These are phyloP conservation scores for Anthopleura sola DNA, from an alignment of 64 coral and sea anemone species.

Conservation along the genomic window DNA sequence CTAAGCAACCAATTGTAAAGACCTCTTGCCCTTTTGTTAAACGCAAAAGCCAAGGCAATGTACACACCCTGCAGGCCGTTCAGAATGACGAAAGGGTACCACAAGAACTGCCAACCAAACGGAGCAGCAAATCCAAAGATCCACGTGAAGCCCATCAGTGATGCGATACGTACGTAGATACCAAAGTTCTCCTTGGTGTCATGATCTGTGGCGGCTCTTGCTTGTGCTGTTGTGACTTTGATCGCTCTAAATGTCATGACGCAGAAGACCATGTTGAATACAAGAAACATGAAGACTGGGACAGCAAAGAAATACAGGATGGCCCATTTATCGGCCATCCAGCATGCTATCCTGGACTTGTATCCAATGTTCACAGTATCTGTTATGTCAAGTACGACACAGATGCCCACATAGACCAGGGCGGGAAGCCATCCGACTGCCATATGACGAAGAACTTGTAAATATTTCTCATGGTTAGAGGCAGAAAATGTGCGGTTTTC, in stretches of 20 bases:
- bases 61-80: conserved; percentile 41
- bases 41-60: conserved; percentile 35
- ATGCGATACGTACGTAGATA: conserved; percentile 20
- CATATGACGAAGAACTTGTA: neutral
- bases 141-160: conserved; percentile 53
- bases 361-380: conserved; percentile 15
- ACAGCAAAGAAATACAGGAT: conserved; percentile 16
- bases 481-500: too few species aligned
- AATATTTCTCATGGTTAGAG: neutral
- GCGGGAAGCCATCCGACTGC: conserved; percentile 30
- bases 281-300: neutral
- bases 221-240: neutral
- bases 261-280: conserved; percentile 16
- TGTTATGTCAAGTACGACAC: conserved; percentile 26
- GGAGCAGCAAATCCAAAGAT: conserved; percentile 41
- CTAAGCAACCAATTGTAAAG: neutral
- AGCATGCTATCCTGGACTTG: neutral
- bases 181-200: too few species aligned
- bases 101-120: conserved; percentile 5
- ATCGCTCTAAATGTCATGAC: conserved; percentile 36
- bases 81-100: conserved; percentile 33
- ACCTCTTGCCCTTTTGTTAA: neutral
- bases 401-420: neutral
- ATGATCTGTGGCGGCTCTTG: neutral
- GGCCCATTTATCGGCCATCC: conserved; percentile 19